A percentile compares a stretch with the other conserved stretches of the same genome.
Evolutionary conservation across 2,888 invertebrate species (phyloP).

Genomic region (Ochlodes sylvanus): DNA sequence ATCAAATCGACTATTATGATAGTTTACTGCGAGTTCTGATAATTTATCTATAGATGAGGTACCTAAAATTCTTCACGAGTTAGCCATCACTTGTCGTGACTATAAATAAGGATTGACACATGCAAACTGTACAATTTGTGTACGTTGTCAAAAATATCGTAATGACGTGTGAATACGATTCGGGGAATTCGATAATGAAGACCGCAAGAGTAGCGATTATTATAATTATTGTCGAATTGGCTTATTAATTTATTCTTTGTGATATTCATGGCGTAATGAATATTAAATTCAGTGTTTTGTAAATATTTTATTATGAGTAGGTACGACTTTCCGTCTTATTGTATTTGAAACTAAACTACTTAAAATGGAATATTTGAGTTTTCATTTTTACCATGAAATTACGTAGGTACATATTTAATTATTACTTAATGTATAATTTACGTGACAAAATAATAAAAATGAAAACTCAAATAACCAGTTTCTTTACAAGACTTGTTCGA

Average conservation of each 20-base stretch:
- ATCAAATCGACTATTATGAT: neutral
- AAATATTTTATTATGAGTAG: too few relatives aligned
- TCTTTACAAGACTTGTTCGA: too few relatives aligned
- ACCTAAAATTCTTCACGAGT: neutral
- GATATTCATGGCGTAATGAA: neutral
- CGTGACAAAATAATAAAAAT: too few relatives aligned
- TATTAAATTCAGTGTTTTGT: neutral
- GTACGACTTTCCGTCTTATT: too few relatives aligned
- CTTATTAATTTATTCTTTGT: neutral
- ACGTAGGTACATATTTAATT: too few relatives aligned
- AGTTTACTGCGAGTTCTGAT: neutral
- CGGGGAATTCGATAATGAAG: slow-evolving; percentile 11
- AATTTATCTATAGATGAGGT: neutral
- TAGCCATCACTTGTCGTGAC: slow-evolving; percentile 8
- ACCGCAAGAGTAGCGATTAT: neutral
- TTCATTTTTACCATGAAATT: too few relatives aligned
- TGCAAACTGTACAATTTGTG: neutral
- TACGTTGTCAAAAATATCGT: slow-evolving; percentile 6
- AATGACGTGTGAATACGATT: slow-evolving; percentile 8
- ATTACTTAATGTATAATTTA: too few relatives aligned
- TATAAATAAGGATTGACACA: slow-evolving; percentile 5
- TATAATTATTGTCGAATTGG: neutral
- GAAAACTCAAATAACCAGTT: too few relatives aligned
- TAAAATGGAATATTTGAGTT: too few relatives aligned
- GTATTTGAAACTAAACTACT: too few relatives aligned